These are phyloP conservation scores for Parambassis ranga DNA, from an alignment of 2,797 vertebrate genomes.

Conservation along the genomic window DNA sequence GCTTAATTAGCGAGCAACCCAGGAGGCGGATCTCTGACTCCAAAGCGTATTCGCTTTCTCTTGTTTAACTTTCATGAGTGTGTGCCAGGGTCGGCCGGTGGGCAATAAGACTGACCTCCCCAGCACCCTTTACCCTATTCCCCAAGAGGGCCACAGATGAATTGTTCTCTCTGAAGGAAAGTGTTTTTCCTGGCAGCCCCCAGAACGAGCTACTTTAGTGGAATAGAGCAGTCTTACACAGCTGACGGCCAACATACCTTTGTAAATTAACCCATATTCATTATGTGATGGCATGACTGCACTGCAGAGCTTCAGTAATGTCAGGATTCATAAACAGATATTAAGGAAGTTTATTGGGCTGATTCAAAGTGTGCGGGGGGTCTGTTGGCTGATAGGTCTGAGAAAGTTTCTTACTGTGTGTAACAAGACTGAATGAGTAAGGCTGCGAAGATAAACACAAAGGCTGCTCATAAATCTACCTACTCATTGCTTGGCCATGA, in stretches of 20 bases:
- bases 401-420: conserved; percentile 7
- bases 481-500: background rate
- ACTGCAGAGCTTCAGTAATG: conserved; percentile 39
- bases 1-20: conserved; percentile 71
- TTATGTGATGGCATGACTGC: conserved; percentile 28
- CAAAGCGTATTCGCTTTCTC: conserved; percentile 54
- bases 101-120: conserved; percentile 58
- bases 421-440: conserved; percentile 41
- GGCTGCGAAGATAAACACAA: conserved; percentile 54
- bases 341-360: conserved; percentile 35
- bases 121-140: conserved; percentile 47
- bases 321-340: conserved; percentile 54
- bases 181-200: conserved; percentile 72
- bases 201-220: conserved; percentile 5
- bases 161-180: conserved; percentile 64
- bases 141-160: conserved; percentile 56
- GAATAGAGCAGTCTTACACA: conserved; percentile 45
- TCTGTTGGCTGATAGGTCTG: conserved; percentile 27
- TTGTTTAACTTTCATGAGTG: conserved; percentile 45
- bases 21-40: conserved; percentile 53
- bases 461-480: conserved; percentile 42
- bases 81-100: conserved; percentile 56
- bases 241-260: conserved; percentile 42
- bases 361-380: conserved; percentile 45
- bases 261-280: conserved; percentile 56